Evolutionary conservation across 2,797 vertebrate species (phyloP), one percentile per base, ranked within the genome.

Genomic region (Coracias cyanogaster): DNA sequence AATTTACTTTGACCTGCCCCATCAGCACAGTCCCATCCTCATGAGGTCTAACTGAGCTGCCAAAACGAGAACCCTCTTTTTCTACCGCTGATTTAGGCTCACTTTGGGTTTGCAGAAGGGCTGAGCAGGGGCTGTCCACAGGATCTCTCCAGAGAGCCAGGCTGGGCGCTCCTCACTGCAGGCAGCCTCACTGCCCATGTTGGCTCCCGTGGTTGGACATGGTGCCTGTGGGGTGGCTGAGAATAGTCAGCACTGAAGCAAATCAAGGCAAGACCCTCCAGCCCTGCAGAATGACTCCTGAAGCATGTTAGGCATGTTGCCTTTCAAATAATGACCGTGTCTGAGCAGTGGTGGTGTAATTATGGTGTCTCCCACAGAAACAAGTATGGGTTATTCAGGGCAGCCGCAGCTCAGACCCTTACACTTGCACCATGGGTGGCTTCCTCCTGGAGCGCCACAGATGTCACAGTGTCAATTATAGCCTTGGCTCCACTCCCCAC

Each of bases 381-480:
- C 18, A 64, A 64, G 39, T 46, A 2, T 1, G 4, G 41, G 25
- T 49, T 49, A 43, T 31, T 82, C n/a, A 26, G 51, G 51, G 67
- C 71, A 55, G n/a, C n/a, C 52, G 33, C 45, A 61, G 69, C 55
- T 62, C 79, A 85, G 79, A 45, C 20, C 64, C 35, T 66, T 52
- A 29, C 52, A 35, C 6, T 6, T 11, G 13, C 28, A 29, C 14
- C 3, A 2, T 2, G 20, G 7, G 7, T 73, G 16, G 14, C 29
- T 89, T 80, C 55, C 76, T 70, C 41, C 7, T 41, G n/a, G 41
- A 74, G 28, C 76, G 52, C 41, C 74, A 41, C 0, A 2, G 46
- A 19, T 0, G 0, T 79, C 70, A 87, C 22, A 67, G 3, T 0
- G 0, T 16, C 60, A 52, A 0, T 74, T 67, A 20, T 1, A 74